These are phyloP conservation scores for Drosophila dunni DNA, from an alignment of 1,140 invertebrate genomes.

Conservation along the genomic window DNA sequence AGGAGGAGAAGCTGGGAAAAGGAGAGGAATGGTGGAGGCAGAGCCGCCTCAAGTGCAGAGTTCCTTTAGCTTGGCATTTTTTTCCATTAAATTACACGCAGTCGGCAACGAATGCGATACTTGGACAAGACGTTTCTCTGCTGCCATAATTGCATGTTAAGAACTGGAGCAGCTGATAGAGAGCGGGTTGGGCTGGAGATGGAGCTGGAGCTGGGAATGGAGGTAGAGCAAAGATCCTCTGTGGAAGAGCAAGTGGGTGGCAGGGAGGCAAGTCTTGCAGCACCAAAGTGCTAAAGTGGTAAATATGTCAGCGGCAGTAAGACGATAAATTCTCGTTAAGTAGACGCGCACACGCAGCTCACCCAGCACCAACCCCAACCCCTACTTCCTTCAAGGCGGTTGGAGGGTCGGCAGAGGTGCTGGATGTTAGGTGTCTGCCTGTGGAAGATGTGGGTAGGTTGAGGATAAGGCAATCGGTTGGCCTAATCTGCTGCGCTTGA, in stretches of 20 bases:
- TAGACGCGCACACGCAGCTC: constrained; percentile 77
- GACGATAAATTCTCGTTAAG: constrained; percentile 80
- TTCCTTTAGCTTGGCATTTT: constrained; percentile 42
- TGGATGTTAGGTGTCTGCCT: too few species aligned
- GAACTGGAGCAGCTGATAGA: background rate
- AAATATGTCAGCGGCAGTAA: constrained; percentile 80
- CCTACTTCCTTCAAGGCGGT: background rate
- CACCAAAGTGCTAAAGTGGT: constrained; percentile 73
- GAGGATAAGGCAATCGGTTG: constrained; percentile 62
- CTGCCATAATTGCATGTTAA: constrained; percentile 51
- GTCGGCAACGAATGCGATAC: constrained; percentile 36
- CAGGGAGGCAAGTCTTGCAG: background rate
- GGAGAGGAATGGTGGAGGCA: background rate
- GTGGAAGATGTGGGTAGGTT: background rate
- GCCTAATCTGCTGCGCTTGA: constrained; percentile 79
- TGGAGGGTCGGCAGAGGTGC: background rate
- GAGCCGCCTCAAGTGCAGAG: constrained; percentile 39
- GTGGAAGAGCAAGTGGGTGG: constrained; percentile 16
- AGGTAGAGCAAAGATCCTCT: background rate
- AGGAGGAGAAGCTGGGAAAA: background rate
- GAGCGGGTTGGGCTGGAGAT: background rate
- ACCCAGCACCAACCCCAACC: background rate
- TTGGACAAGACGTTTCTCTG: constrained; percentile 48
- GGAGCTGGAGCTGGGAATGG: background rate
- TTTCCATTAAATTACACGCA: constrained; percentile 80